These are phyloP conservation scores for Callionymus lyra DNA, from an alignment of 2,113 vertebrate genomes.

Conservation along the genomic window DNA sequence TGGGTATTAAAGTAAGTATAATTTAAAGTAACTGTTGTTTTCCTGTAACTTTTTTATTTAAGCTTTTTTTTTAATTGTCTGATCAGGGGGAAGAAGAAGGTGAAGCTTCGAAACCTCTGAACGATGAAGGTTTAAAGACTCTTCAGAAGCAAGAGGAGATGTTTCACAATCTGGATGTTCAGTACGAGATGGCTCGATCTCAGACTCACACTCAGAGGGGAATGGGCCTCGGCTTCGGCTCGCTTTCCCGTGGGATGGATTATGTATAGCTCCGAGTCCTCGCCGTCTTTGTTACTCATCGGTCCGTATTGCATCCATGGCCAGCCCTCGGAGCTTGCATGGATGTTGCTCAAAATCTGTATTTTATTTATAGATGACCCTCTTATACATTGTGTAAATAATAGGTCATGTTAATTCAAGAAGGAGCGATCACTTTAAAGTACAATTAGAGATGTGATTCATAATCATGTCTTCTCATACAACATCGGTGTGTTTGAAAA, in stretches of 20 bases:
- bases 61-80: neutral
- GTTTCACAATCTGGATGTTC: constrained; percentile 92
- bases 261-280: constrained; percentile 68
- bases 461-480: constrained; percentile 37
- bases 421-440: constrained; percentile 43
- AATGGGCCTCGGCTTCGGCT: constrained; percentile 97
- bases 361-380: constrained; percentile 81
- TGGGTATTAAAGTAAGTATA: constrained; percentile 90
- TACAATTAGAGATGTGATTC: constrained; percentile 29
- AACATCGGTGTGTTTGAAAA: constrained; percentile 78
- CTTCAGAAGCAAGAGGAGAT: constrained; percentile 97
- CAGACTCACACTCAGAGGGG: constrained; percentile 96
- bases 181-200: constrained; percentile 96
- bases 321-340: constrained; percentile 74
- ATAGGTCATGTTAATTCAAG: constrained; percentile 71
- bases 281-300: constrained; percentile 30
- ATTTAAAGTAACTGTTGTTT: neutral
- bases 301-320: constrained; percentile 7
- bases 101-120: constrained; percentile 70
- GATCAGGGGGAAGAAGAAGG: constrained; percentile 80
- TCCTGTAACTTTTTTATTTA: neutral
- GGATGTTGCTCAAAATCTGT: constrained; percentile 89
- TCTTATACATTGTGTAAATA: constrained; percentile 77
- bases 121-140: constrained; percentile 87
- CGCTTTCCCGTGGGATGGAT: constrained; percentile 90